A percentile compares a stretch with the other conserved stretches of the same genome.
Evolutionary conservation across 2,888 invertebrate species (phyloP).

Genomic region (Sicus ferrugineus): DNA sequence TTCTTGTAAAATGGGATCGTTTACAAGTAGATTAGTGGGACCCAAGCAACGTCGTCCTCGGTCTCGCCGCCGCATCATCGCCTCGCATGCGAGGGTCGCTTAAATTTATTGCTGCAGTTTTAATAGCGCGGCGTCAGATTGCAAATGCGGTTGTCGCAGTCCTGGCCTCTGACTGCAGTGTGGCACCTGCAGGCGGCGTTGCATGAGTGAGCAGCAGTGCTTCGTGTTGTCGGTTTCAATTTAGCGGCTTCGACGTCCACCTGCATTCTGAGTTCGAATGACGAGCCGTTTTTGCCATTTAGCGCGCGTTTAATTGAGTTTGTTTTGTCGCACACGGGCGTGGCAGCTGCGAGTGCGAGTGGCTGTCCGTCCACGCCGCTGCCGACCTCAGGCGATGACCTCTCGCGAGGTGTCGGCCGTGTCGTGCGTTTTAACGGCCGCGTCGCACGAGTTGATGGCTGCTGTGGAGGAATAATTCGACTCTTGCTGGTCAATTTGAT

Average conservation of each 20-base stretch:
- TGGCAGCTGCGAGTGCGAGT: background rate
- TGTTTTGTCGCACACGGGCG: background rate
- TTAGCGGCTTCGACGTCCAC: background rate
- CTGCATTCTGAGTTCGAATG: background rate
- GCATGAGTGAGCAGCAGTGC: background rate
- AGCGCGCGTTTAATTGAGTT: background rate
- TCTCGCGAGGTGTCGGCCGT: slow-evolving; percentile 11
- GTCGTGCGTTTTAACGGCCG: slow-evolving; percentile 12
- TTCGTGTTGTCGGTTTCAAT: background rate
- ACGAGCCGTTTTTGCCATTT: background rate
- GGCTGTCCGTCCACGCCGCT: too few relatives aligned
- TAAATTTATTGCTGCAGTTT: background rate
- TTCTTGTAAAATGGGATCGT: too few relatives aligned
- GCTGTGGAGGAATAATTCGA: background rate
- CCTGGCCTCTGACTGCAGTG: background rate
- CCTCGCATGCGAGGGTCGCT: too few relatives aligned
- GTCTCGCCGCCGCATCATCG: too few relatives aligned
- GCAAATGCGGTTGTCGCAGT: too few relatives aligned
- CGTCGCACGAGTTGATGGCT: background rate
- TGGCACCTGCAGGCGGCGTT: background rate
- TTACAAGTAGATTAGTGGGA: too few relatives aligned
- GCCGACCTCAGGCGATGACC: slow-evolving; percentile 1
- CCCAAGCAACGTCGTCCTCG: too few relatives aligned
- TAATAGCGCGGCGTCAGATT: background rate
- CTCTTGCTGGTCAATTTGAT: slow-evolving; percentile 14